Conservation (phyloP, 2,888 invertebrate genomes). For the Cephus spinipes region DNA sequence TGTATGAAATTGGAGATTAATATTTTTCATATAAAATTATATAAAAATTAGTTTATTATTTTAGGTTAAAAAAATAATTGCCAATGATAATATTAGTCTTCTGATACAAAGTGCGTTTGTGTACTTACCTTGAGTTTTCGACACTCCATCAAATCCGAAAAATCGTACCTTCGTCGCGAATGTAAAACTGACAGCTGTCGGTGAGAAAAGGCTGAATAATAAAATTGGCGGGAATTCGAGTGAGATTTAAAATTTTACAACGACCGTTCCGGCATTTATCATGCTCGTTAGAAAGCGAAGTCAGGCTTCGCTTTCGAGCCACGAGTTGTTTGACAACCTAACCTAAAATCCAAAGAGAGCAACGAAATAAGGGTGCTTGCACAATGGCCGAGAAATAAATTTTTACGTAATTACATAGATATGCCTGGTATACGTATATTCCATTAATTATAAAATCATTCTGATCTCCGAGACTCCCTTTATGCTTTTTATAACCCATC, state of each 20-base stretch:
- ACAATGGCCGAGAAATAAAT: background rate
- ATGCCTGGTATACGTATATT: background rate
- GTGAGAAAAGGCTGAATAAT: no score
- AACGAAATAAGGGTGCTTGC: background rate
- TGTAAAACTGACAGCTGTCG: no score
- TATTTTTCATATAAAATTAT: background rate
- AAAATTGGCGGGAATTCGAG: background rate
- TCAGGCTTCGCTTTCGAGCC: background rate
- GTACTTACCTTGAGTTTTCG: background rate
- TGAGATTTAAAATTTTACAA: background rate
- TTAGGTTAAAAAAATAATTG: background rate
- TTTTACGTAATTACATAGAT: background rate
- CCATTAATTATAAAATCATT: background rate
- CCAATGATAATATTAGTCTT: no score
- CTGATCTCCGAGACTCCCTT: background rate
- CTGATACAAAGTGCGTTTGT: background rate
- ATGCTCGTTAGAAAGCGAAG: background rate
- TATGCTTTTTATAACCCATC: background rate
- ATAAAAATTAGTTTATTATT: background rate
- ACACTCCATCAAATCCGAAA: rapidly evolving
- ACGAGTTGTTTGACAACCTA: background rate
- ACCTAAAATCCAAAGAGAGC: background rate
- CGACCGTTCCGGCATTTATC: background rate
- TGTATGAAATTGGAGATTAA: background rate
- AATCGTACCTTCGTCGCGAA: background rate